These are phyloP conservation scores for Podarcis lilfordi DNA, from an alignment of 2,797 vertebrate genomes.

Conservation along the genomic window DNA sequence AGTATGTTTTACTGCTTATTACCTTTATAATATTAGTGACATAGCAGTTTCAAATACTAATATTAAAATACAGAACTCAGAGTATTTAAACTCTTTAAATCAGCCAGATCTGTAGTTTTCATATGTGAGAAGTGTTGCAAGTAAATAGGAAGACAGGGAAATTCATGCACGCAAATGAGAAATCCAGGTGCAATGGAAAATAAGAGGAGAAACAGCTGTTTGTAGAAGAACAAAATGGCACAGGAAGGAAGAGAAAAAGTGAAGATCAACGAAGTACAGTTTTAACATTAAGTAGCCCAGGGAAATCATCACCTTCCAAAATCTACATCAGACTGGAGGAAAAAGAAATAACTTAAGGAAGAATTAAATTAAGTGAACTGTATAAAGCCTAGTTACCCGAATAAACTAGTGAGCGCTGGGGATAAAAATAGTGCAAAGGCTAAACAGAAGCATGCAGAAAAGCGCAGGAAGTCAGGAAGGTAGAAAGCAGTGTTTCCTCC, in stretches of 20 bases:
- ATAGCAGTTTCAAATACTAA: not conserved
- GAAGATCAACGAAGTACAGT: conserved; percentile 17
- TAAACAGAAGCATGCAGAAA: not conserved
- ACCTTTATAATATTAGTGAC: not conserved
- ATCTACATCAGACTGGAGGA: not conserved
- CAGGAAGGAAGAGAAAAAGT: not conserved
- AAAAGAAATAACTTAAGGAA: conserved; percentile 10
- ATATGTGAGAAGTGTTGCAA: not conserved
- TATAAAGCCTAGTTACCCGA: not conserved
- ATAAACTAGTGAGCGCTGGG: not conserved
- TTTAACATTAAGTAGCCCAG: not conserved
- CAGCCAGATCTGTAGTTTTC: not conserved
- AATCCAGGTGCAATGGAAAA: conserved; percentile 18
- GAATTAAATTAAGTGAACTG: conserved; percentile 11
- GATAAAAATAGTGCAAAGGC: not conserved
- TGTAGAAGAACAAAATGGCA: not conserved
- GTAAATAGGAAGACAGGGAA: conserved; percentile 2
- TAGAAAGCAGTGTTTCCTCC: not conserved
- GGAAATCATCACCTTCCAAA: not conserved
- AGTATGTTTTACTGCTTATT: not conserved
- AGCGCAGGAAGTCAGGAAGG: not conserved
- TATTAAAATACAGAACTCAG: not conserved
- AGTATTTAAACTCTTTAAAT: not conserved
- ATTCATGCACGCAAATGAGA: conserved; percentile 1
- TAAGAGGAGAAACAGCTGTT: conserved; percentile 23